A percentile compares a stretch with the other conserved stretches of the same genome.
phyloP scores from a whole-genome alignment of 2,113 vertebrate genomes.

The Tachysurus fulvidraco region DNA sequence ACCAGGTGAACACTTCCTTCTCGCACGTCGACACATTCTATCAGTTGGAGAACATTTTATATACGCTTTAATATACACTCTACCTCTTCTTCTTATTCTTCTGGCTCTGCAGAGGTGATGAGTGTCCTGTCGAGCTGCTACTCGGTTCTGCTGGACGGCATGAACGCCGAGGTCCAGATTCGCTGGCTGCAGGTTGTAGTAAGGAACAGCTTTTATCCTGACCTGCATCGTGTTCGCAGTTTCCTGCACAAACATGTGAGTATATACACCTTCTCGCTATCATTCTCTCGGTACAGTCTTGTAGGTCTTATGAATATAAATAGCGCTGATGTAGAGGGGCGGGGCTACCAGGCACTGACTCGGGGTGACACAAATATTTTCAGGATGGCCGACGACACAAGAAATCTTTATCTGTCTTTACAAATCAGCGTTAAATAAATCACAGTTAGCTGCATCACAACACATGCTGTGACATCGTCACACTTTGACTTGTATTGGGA shows the following conservation, averaged over 20 bases:
- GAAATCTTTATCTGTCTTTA: too few relatives aligned
- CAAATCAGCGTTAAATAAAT: too few relatives aligned
- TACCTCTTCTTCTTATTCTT: neutral
- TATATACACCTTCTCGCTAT: neutral
- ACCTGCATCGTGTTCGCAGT: slow-evolving; percentile 85
- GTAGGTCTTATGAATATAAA: neutral
- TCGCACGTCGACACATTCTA: neutral
- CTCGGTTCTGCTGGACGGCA: slow-evolving; percentile 85
- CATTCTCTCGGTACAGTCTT: neutral
- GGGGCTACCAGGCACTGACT: too few relatives aligned
- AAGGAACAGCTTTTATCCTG: slow-evolving; percentile 87
- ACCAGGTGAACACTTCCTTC: slow-evolving; percentile 69
- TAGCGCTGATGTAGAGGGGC: neutral
- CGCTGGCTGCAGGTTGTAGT: slow-evolving; percentile 95
- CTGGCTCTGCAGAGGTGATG: slow-evolving; percentile 80
- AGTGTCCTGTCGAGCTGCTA: slow-evolving; percentile 82
- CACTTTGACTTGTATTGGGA: too few relatives aligned
- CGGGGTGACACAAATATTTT: too few relatives aligned
- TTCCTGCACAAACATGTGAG: slow-evolving; percentile 94
- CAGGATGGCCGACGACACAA: too few relatives aligned
- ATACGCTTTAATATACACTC: neutral
- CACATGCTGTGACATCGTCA: too few relatives aligned
- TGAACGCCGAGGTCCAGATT: slow-evolving; percentile 94
- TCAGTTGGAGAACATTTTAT: too few relatives aligned
- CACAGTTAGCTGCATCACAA: too few relatives aligned